A percentile compares a stretch with the other conserved stretches of the same genome.
phyloP scores from a whole-genome alignment of 2,888 invertebrate genomes.

The Tetragonula carbonaria region DNA sequence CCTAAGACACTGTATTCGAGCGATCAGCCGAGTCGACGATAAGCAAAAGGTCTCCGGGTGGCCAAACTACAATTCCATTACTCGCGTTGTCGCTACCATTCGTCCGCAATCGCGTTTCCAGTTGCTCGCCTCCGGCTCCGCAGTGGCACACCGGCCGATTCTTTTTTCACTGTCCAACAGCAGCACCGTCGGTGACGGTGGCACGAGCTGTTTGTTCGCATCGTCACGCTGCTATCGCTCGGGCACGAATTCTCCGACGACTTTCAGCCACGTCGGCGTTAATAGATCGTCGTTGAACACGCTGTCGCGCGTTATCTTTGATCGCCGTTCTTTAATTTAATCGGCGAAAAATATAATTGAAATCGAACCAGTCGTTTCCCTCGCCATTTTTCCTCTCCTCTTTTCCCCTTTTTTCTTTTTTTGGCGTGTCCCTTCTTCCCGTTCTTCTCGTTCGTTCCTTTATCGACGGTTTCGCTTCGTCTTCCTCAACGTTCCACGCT shows the following conservation, averaged over 20 bases:
- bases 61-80: conserved; percentile 61
- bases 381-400: neutral
- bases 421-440: neutral
- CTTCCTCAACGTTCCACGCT: conserved; percentile 12
- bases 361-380: conserved; percentile 28
- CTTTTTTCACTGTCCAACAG: conserved; percentile 26
- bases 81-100: conserved; percentile 53
- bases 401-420: neutral
- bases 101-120: conserved; percentile 66
- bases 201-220: neutral
- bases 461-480: conserved; percentile 2
- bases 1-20: neutral
- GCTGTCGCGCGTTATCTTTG: conserved; percentile 39
- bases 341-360: conserved; percentile 57
- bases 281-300: conserved; percentile 52
- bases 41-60: conserved; percentile 52
- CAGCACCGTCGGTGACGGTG: neutral
- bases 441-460: neutral
- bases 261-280: conserved; percentile 44
- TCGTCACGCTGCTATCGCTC: neutral
- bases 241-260: conserved; percentile 37
- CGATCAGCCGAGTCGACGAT: conserved; percentile 17
- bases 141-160: conserved; percentile 7
- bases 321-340: conserved; percentile 43
- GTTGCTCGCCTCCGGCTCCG: conserved; percentile 30